Conservation (phyloP, 2,113 vertebrate genomes). For the Oncorhynchus keta region DNA sequence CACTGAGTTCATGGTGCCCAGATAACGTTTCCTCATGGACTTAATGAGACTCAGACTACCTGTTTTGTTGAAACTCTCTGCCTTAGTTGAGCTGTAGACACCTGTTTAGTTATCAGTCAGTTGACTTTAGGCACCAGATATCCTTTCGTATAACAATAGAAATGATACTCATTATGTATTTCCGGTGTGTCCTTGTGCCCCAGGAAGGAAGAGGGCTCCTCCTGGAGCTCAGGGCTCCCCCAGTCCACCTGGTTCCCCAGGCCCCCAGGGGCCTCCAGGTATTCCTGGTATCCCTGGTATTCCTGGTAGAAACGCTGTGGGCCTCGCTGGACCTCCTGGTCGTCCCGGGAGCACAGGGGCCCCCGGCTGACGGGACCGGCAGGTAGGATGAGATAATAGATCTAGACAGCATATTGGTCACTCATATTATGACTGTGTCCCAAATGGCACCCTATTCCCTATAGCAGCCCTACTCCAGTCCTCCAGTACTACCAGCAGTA, state of each 20-base stretch:
- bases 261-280: conserved; percentile 88
- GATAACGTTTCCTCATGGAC: too few species aligned
- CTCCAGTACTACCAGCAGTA: too few species aligned
- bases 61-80: too few species aligned
- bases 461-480: conserved; percentile 7
- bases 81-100: too few species aligned
- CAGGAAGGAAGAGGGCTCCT: conserved; percentile 87
- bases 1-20: too few species aligned
- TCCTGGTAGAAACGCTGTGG: conserved; percentile 84
- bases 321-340: conserved; percentile 76
- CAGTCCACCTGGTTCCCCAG: conserved; percentile 87
- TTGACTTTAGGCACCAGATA: too few species aligned
- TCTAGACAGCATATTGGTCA: conserved; percentile 46
- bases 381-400: conserved; percentile 53
- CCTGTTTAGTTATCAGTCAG: too few species aligned
- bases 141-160: too few species aligned
- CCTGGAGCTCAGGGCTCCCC: conserved; percentile 83
- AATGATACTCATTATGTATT: too few species aligned
- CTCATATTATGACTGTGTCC: conserved; percentile 44
- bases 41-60: too few species aligned
- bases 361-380: conserved; percentile 69
- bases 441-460: conserved; percentile 48
- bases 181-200: background rate
- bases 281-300: conserved; percentile 93
- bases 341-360: too few species aligned